These are phyloP conservation scores for Macaca mulatta DNA, from an alignment of 2,113 vertebrate species.

Conservation along the genomic window DNA sequence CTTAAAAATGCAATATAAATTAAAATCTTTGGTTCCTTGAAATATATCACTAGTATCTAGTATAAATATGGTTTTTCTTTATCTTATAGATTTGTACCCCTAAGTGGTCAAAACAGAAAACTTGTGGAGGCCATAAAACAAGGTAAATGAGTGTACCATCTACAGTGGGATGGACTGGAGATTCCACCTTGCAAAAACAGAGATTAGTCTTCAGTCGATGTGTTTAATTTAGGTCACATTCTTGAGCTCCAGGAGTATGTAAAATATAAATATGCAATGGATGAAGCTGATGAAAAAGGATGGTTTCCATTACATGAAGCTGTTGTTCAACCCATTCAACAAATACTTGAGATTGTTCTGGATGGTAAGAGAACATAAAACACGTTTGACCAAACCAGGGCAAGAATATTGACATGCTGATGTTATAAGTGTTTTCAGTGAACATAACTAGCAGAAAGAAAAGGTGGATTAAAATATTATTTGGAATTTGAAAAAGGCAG, in stretches of 20 bases:
- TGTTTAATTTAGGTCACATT: conserved; percentile 84
- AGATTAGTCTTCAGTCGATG: not conserved
- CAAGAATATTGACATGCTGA: not conserved
- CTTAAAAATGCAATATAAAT: not conserved
- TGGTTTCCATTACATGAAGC: conserved; percentile 89
- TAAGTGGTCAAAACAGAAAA: conserved; percentile 86
- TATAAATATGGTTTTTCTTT: conserved; percentile 50
- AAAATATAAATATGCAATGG: conserved; percentile 82
- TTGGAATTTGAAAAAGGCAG: not conserved
- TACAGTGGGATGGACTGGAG: not conserved
- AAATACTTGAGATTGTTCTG: conserved; percentile 86
- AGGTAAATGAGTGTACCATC: conserved; percentile 79
- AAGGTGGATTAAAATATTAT: not conserved
- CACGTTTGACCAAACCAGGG: not conserved
- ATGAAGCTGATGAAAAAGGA: conserved; percentile 88
- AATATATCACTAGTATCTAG: not conserved
- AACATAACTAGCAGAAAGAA: not conserved
- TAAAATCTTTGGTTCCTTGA: not conserved
- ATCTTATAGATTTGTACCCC: conserved; percentile 83
- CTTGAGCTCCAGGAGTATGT: conserved; percentile 84
- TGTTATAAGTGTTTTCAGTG: not conserved
- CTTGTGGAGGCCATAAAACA: conserved; percentile 87
- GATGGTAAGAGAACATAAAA: conserved; percentile 83
- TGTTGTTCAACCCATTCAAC: conserved; percentile 80
- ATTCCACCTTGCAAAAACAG: not conserved